Base-by-base conservation (phyloP, 2,113 vertebrate species). In the Cyanoliseus patagonus region DNA sequence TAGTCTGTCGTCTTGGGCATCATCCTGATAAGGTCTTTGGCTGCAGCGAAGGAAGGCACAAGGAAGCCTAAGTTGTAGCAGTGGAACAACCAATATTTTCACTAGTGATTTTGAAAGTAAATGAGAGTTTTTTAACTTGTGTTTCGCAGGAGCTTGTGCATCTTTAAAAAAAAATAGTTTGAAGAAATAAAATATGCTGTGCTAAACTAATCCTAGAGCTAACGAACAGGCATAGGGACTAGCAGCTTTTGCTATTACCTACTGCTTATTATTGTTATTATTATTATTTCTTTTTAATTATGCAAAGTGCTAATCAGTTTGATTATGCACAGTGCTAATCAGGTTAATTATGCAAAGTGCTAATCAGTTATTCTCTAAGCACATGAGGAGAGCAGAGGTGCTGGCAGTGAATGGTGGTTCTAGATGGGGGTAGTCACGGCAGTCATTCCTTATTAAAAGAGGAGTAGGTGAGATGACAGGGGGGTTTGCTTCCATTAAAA, bases 291-390 rank as follows among this genome's bases (percentile, higher is more conserved):
- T 98, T 98, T 98, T 98, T 98, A 98, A 98, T 98, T 98, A 98
- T 98, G 98, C 98, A 98, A 98, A 98, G 98, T 98, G 98, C 98
- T 98, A 98, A 98, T 98, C 98, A 98, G 98, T 98, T 98, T 98
- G 98, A 98, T 98, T 98, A 98, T 98, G 98, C 98, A 98, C 98
- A 98, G 98, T 98, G 98, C 98, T 98, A 98, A 98, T 98, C 98
- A 98, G 98, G 98, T 98, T 98, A 98, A 98, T 98, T 98, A 98
- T 98, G 98, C 98, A 98, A 98, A 98, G 98, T 98, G 98, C 98
- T 98, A 98, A 98, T 98, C 98, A 98, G 98, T 98, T 98, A 98
- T 98, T 98, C 98, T 98, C 97, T 97, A 98, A 98, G 98, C 98
- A 98, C 98, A 97, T 13, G 75, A 98, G 98, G 98, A 98, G 98